A percentile compares a stretch with the other conserved stretches of the same genome.
phyloP scores from a whole-genome alignment of 35 echinoderm and acorn worm species.

The Amphiura filiformis region DNA sequence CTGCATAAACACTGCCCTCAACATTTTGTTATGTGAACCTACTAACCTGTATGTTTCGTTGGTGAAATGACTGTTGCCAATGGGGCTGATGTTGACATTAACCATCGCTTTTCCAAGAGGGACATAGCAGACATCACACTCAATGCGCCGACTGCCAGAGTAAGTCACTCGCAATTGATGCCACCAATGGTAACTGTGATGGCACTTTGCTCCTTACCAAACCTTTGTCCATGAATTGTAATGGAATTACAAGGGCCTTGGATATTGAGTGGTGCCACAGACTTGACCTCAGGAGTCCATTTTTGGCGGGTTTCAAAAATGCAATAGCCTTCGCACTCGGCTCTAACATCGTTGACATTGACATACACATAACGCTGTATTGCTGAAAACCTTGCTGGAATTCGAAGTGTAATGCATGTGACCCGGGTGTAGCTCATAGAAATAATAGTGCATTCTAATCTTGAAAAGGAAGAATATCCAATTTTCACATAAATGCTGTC shows the following conservation, averaged over 20 bases:
- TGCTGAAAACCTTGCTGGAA: no score
- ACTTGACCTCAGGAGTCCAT: slow-evolving; percentile 34
- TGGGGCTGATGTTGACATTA: slow-evolving; percentile 45
- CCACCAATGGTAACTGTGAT: slow-evolving; percentile 62
- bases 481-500: slow-evolving; percentile 38
- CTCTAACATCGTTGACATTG: not conserved
- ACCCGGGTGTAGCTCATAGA: slow-evolving; percentile 45
- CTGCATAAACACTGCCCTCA: no score
- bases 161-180: slow-evolving; percentile 41
- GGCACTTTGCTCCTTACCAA: slow-evolving; percentile 26
- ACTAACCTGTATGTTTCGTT: not conserved
- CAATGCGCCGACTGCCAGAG: not conserved
- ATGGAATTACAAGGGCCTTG: slow-evolving; percentile 28
- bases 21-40: no score
- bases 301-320: not conserved
- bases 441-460: slow-evolving; percentile 74
- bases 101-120: slow-evolving; percentile 52
- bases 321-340: not conserved
- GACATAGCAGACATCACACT: slow-evolving; percentile 61
- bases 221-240: slow-evolving; percentile 45
- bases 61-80: slow-evolving; percentile 41
- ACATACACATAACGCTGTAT: not conserved
- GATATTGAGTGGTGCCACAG: slow-evolving; percentile 15
- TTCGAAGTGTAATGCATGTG: no score
- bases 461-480: slow-evolving; percentile 40